Evolutionary conservation across 2,113 vertebrate species (phyloP).

Genomic region (Oreocharis arfaki): DNA sequence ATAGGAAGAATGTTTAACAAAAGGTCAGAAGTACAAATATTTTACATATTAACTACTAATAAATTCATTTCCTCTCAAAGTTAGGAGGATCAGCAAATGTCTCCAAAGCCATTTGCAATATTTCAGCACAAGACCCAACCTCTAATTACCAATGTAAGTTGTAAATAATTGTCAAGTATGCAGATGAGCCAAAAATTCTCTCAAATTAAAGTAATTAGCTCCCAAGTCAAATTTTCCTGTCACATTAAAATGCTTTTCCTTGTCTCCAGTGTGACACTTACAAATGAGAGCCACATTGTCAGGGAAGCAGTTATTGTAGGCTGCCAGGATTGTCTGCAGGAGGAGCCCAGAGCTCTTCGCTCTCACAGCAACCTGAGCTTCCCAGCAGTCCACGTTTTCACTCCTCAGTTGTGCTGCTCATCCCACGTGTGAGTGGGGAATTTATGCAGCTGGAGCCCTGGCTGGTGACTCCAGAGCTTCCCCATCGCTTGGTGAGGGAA

Average conservation of each 20-base stretch:
- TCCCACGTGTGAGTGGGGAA: background rate
- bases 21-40: constrained; percentile 65
- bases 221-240: constrained; percentile 61
- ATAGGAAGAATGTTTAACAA: constrained; percentile 43
- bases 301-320: background rate
- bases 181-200: constrained; percentile 63
- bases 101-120: constrained; percentile 58
- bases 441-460: background rate
- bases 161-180: constrained; percentile 71
- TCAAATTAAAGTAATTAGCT: constrained; percentile 68
- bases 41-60: constrained; percentile 53
- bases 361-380: background rate
- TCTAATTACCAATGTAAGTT: constrained; percentile 59
- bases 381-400: background rate
- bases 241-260: constrained; percentile 51
- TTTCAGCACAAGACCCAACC: constrained; percentile 34
- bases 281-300: constrained; percentile 39
- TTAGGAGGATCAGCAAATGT: constrained; percentile 55
- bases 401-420: background rate
- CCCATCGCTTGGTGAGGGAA: background rate
- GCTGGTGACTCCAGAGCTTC: rapidly evolving
- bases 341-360: background rate
- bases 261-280: constrained; percentile 25
- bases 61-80: constrained; percentile 54
- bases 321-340: background rate